These are phyloP conservation scores for Sphenodon punctatus DNA, from an alignment of 2,797 vertebrate genomes.

Conservation along the genomic window DNA sequence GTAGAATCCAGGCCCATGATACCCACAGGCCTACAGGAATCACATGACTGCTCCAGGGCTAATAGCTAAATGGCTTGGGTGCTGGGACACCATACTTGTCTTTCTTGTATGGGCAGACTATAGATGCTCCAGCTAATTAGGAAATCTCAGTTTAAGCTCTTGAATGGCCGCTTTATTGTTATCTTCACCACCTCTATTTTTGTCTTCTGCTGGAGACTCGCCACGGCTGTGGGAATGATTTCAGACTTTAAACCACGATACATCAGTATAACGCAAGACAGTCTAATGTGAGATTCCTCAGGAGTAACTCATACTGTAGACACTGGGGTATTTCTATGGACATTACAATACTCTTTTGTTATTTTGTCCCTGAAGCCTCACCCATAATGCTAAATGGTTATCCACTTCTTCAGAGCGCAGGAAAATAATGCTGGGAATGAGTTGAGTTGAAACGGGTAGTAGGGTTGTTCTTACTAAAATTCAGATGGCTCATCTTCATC, in stretches of 20 bases:
- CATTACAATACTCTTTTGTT: neutral
- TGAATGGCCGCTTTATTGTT: neutral
- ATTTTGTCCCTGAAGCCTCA: neutral
- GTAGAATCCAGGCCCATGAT: neutral
- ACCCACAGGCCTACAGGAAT: conserved; percentile 39
- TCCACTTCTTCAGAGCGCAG: neutral
- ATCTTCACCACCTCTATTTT: neutral
- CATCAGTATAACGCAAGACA: neutral
- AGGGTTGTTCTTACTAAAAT: no score
- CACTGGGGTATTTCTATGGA: neutral
- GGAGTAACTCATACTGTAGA: neutral
- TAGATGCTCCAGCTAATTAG: conserved; percentile 18
- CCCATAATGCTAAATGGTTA: neutral
- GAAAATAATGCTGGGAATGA: neutral
- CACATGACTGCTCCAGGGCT: conserved; percentile 58
- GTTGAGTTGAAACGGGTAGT: neutral
- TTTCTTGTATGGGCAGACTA: conserved; percentile 59
- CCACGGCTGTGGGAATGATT: neutral
- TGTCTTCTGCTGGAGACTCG: neutral
- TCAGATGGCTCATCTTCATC: no score
- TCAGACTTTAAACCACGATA: neutral
- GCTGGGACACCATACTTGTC: conserved; percentile 43
- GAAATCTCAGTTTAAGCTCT: conserved; percentile 31
- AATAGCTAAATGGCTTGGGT: conserved; percentile 48
- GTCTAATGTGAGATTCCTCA: neutral